These are phyloP conservation scores for Eremophila alpestris DNA, from an alignment of 2,797 vertebrate genomes.

Conservation along the genomic window DNA sequence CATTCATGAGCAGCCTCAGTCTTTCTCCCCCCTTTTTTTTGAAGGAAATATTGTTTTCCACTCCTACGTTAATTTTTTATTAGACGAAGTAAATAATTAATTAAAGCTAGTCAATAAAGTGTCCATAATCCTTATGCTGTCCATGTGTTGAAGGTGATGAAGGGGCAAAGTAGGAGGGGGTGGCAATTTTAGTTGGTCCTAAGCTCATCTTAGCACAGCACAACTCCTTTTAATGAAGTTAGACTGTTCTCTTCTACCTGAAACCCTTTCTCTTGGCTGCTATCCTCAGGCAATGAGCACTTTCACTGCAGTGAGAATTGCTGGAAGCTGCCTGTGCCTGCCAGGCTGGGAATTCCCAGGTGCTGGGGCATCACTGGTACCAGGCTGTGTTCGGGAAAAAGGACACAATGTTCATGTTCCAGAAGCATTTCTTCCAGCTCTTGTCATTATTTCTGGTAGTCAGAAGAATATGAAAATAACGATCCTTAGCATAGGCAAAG, in stretches of 20 bases:
- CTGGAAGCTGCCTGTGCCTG: background rate
- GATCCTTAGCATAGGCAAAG: background rate
- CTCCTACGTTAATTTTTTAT: background rate
- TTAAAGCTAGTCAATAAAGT: background rate
- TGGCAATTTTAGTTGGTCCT: background rate
- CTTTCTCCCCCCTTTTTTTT: background rate
- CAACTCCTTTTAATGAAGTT: background rate
- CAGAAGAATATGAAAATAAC: background rate
- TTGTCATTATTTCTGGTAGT: background rate
- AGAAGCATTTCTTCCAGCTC: background rate
- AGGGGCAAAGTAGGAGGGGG: background rate
- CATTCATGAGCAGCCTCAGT: background rate
- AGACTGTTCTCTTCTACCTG: background rate
- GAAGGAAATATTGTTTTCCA: background rate
- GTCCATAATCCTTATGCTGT: background rate
- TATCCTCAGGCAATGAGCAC: background rate
- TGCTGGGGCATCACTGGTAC: background rate
- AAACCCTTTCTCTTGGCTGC: background rate
- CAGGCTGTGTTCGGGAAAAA: background rate
- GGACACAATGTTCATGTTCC: background rate
- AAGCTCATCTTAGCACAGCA: background rate
- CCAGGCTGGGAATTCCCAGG: background rate
- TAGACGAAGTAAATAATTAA: background rate
- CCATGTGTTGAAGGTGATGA: background rate
- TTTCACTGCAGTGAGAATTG: background rate